Conservation (phyloP, 2,888 invertebrate genomes). For the Melipona bicolor region DNA sequence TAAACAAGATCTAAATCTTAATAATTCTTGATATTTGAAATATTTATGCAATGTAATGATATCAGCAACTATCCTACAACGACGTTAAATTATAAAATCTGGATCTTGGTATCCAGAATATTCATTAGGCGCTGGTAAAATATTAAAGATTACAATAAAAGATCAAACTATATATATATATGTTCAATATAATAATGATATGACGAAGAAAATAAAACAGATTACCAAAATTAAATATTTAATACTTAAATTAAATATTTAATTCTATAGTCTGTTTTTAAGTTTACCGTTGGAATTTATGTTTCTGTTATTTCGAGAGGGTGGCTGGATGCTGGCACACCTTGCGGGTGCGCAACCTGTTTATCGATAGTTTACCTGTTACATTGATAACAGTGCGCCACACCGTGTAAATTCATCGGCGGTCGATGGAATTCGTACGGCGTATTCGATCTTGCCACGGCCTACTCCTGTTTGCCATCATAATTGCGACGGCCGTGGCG, state of each 20-base stretch:
- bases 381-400: constrained; percentile 14
- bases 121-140: too few species aligned
- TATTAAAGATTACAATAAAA: not conserved
- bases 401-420: constrained; percentile 3
- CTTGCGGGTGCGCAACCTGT: constrained; percentile 6
- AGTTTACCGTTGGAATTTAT: not conserved
- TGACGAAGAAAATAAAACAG: too few species aligned
- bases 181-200: not conserved
- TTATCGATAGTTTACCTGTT: constrained; percentile 27
- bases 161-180: not conserved
- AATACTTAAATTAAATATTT: too few species aligned
- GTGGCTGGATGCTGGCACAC: not conserved
- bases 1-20: too few species aligned
- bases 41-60: too few species aligned
- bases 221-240: too few species aligned
- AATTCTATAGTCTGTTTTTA: too few species aligned
- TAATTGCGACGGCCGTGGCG: constrained; percentile 40
- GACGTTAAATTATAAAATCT: too few species aligned
- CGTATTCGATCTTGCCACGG: not conserved
- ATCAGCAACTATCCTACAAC: too few species aligned
- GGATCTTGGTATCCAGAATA: too few species aligned
- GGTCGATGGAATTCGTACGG: constrained; percentile 16
- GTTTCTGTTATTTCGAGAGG: not conserved
- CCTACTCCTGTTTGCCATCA: constrained; percentile 42
- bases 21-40: too few species aligned